Conservation (phyloP, 2,113 vertebrate genomes). For the Onychorhynchus coronatus region DNA sequence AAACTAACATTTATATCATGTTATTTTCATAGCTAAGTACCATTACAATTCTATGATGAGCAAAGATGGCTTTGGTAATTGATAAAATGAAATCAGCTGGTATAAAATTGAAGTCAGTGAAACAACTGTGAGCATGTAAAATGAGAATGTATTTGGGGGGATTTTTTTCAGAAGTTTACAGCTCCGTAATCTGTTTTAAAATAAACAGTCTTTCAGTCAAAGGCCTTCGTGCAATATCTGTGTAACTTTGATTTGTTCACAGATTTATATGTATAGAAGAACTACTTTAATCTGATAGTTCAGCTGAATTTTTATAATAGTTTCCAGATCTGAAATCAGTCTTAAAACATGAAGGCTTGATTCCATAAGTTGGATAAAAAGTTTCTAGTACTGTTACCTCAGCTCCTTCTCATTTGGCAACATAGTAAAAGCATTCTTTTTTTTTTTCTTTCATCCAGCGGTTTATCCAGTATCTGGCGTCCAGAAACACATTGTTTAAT, state of each 20-base stretch:
- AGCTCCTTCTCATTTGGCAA: background rate
- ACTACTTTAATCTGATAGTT: background rate
- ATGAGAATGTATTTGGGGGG: background rate
- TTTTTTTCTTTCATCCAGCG: conserved; percentile 74
- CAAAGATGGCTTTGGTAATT: background rate
- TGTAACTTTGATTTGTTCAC: background rate
- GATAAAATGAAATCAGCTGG: background rate
- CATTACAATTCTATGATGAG: background rate
- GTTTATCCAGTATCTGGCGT: conserved; percentile 97
- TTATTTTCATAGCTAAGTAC: background rate
- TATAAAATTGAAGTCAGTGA: background rate
- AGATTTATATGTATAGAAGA: background rate
- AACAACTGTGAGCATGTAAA: background rate
- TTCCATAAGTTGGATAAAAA: background rate
- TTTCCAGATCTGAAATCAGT: background rate
- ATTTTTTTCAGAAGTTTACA: background rate
- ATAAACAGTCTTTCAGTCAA: background rate
- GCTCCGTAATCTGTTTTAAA: background rate
- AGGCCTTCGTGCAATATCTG: background rate
- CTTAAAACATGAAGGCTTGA: background rate
- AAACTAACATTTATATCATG: background rate
- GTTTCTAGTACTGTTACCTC: background rate
- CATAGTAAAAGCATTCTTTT: background rate
- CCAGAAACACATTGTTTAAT: conserved; percentile 98
- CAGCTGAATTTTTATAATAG: background rate